A percentile compares a stretch with the other conserved stretches of the same genome.
These are phyloP conservation scores for Pantala flavescens DNA, from an alignment of 1,140 invertebrate genomes.

Conservation along the genomic window DNA sequence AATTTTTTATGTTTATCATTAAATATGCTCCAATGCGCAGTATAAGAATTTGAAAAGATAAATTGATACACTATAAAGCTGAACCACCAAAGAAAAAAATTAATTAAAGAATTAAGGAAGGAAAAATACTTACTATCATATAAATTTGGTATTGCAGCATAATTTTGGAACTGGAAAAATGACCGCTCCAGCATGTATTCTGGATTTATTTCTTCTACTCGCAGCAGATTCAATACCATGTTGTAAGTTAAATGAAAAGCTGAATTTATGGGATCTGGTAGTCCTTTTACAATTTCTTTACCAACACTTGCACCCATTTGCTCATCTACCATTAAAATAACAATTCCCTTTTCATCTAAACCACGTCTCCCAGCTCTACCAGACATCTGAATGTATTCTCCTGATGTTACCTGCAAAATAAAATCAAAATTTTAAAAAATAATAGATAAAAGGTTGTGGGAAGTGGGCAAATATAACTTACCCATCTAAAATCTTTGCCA, in stretches of 20 bases:
- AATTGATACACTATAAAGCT: no score
- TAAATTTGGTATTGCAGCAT: slow-evolving; percentile 81
- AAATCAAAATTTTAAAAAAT: slow-evolving; percentile 1
- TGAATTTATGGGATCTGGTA: slow-evolving; percentile 92
- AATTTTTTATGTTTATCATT: no score
- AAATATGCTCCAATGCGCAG: no score
- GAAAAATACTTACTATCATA: slow-evolving; percentile 57
- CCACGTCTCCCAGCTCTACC: slow-evolving; percentile 95
- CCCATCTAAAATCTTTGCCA: slow-evolving; percentile 89
- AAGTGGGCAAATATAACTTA: slow-evolving; percentile 39
- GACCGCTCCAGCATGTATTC: slow-evolving; percentile 98
- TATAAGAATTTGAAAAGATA: no score
- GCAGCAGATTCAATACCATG: slow-evolving; percentile 94
- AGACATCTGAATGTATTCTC: slow-evolving; percentile 99
- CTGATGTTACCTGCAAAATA: slow-evolving; percentile 67
- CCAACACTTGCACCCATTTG: slow-evolving; percentile 80
- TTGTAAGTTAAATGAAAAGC: slow-evolving; percentile 99
- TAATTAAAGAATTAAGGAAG: no score
- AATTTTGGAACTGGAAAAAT: slow-evolving; percentile 99
- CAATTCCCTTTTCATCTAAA: slow-evolving; percentile 95
- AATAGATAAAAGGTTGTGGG: neutral
- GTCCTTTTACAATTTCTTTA: slow-evolving; percentile 81
- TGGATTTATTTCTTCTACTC: slow-evolving; percentile 98
- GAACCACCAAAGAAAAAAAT: no score
- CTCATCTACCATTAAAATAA: slow-evolving; percentile 98